These are phyloP conservation scores for Gallinago undulata DNA, from an alignment of 2,113 vertebrate species.

Conservation along the genomic window DNA sequence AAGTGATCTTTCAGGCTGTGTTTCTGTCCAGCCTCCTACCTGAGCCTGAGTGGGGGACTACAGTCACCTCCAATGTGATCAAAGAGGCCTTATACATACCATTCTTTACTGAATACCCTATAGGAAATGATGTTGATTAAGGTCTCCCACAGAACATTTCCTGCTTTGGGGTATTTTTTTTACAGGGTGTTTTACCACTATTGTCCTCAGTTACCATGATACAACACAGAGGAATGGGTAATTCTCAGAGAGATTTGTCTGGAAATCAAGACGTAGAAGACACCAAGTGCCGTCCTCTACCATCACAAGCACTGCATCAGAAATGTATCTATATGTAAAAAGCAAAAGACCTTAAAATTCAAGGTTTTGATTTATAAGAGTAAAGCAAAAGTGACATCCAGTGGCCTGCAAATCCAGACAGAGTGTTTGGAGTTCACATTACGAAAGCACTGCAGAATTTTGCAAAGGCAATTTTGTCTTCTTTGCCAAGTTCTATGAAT, in stretches of 20 bases:
- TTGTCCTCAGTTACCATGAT: background rate
- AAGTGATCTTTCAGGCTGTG: background rate
- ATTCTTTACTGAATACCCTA: background rate
- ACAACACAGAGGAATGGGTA: background rate
- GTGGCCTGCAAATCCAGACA: background rate
- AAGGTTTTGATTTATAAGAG: background rate
- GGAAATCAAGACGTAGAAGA: background rate
- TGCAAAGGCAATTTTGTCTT: background rate
- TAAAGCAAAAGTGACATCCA: conserved; percentile 39
- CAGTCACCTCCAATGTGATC: background rate
- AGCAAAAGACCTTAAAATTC: background rate
- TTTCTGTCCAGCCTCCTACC: background rate
- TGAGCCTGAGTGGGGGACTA: background rate
- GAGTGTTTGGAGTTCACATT: background rate
- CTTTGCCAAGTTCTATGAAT: background rate
- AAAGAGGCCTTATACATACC: background rate
- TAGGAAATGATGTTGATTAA: background rate
- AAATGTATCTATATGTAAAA: background rate
- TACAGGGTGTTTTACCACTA: background rate
- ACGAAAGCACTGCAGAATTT: background rate
- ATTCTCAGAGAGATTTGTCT: background rate
- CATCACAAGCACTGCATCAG: background rate
- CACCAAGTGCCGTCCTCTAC: background rate
- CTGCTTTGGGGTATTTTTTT: background rate
- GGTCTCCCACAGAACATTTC: background rate